phyloP scores from a whole-genome alignment of 2,797 vertebrate species.

The Benthosema pterotum region DNA sequence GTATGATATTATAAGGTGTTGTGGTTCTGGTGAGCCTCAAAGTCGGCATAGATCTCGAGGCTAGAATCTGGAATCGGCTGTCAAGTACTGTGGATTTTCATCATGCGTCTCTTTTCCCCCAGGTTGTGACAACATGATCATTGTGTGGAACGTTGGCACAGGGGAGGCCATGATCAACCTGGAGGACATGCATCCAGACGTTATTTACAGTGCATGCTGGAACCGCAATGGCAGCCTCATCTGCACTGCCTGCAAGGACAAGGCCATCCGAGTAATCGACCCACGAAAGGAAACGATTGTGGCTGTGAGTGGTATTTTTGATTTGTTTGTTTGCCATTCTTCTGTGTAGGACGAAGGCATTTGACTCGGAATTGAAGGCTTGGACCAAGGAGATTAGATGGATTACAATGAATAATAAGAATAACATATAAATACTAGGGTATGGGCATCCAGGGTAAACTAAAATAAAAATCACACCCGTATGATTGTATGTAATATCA shows the following conservation, averaged over 20 bases:
- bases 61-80: background rate
- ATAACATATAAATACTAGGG: too few species aligned
- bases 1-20: too few species aligned
- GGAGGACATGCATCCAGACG: constrained; percentile 94
- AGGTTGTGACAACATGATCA: constrained; percentile 94
- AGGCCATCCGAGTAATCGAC: constrained; percentile 91
- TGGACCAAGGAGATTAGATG: too few species aligned
- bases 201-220: constrained; percentile 95
- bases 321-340: constrained; percentile 2
- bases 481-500: too few species aligned
- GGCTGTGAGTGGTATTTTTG: constrained; percentile 77
- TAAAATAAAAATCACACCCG: too few species aligned
- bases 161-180: constrained; percentile 90
- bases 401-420: too few species aligned
- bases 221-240: constrained; percentile 94
- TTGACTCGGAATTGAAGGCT: too few species aligned
- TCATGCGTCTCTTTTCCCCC: background rate
- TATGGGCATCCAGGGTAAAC: too few species aligned
- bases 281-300: constrained; percentile 89
- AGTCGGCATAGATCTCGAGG: too few species aligned
- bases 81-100: background rate
- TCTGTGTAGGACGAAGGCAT: background rate
- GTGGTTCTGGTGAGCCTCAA: background rate
- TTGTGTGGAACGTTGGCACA: constrained; percentile 97
- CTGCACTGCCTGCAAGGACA: constrained; percentile 97